Evolutionary conservation across 2,113 vertebrate species (phyloP).

Genomic region (Pollachius pollachius): DNA sequence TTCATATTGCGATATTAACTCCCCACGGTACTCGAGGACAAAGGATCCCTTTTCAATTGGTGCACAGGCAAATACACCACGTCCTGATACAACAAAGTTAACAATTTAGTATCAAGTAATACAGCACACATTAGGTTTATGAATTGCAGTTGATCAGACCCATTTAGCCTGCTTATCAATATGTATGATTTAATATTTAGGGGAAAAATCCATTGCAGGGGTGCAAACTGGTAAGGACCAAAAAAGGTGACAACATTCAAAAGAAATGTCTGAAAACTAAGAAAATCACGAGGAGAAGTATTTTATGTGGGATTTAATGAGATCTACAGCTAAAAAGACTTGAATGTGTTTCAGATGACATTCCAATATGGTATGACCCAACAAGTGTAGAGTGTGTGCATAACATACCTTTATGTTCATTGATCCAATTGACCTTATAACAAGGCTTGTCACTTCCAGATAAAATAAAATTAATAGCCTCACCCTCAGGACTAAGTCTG

Average conservation of each 20-base stretch:
- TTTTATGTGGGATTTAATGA: too few species aligned
- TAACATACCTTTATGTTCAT: slow-evolving; percentile 2
- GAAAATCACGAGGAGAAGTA: too few species aligned
- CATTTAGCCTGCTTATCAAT: too few species aligned
- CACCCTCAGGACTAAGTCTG: slow-evolving; percentile 1
- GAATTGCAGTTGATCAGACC: background rate
- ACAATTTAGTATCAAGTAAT: background rate
- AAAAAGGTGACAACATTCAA: too few species aligned
- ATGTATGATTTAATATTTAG: background rate
- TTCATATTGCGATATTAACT: too few species aligned
- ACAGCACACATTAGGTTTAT: background rate
- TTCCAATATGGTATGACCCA: background rate
- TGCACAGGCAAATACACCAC: slow-evolving; percentile 1
- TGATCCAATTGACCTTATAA: background rate
- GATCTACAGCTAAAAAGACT: too few species aligned
- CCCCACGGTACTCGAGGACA: too few species aligned
- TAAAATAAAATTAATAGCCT: background rate
- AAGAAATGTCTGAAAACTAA: too few species aligned
- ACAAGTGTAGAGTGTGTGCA: background rate
- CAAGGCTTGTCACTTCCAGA: background rate
- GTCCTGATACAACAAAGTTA: background rate
- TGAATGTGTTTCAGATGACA: too few species aligned
- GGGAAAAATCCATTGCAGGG: background rate
- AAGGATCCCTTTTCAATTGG: slow-evolving; percentile 8
- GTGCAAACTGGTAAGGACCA: too few species aligned